Percentiles rank a stretch among this genome's conserved stretches.
phyloP scores from a whole-genome alignment of 2,113 vertebrate genomes.

The Urocynchramus pylzowi region DNA sequence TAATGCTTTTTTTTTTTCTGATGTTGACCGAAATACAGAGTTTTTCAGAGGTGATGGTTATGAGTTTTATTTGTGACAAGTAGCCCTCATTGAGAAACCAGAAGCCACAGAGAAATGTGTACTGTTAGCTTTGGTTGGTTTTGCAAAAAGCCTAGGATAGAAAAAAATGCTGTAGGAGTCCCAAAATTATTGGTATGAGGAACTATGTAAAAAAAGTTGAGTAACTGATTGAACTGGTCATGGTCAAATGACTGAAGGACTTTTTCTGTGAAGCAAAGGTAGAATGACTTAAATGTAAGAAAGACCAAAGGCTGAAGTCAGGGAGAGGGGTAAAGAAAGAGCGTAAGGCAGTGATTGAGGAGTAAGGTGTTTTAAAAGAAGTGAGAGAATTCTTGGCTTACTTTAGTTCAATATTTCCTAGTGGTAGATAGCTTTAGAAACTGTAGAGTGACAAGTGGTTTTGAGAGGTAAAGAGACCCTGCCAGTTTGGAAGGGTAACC shows the following conservation, averaged over 20 bases:
- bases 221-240: not conserved
- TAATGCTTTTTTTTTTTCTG: accelerated
- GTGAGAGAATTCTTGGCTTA: not conserved
- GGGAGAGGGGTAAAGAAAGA: not conserved
- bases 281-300: not conserved
- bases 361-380: not conserved
- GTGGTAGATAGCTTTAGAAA: not conserved
- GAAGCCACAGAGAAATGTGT: not conserved
- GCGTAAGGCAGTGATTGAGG: not conserved
- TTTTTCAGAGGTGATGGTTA: not conserved
- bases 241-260: not conserved
- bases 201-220: not conserved
- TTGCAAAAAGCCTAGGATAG: not conserved
- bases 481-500: not conserved
- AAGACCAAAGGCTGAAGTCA: not conserved
- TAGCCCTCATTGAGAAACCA: not conserved
- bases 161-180: not conserved
- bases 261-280: not conserved
- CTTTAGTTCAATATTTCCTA: not conserved
- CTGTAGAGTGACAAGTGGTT: not conserved
- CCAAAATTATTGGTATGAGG: not conserved
- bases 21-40: not conserved
- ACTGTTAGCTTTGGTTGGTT: not conserved
- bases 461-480: not conserved
- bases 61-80: not conserved